These are phyloP conservation scores for Chrysochloris asiatica DNA, from an alignment of 2,113 vertebrate species.

Conservation along the genomic window DNA sequence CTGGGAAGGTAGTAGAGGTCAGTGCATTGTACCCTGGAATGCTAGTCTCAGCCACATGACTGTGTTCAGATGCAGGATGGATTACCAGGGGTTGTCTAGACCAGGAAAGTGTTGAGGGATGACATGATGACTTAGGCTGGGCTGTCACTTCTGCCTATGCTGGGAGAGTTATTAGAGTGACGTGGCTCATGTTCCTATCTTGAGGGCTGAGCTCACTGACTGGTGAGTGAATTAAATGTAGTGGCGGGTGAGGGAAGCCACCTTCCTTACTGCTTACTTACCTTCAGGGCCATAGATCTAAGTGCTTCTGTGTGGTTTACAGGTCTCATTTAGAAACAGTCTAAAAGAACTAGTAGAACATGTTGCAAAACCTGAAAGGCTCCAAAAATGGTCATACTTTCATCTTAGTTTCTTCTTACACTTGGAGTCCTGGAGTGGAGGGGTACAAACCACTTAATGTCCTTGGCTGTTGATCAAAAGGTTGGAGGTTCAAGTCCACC, in stretches of 20 bases:
- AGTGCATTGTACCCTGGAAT: fast-evolving
- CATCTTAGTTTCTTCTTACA: background rate
- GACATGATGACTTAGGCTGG: background rate
- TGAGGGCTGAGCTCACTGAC: conserved; percentile 49
- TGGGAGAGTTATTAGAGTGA: conserved; percentile 6
- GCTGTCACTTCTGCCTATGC: conserved; percentile 31
- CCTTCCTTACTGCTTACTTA: background rate
- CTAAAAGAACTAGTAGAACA: background rate
- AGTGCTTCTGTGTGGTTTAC: background rate
- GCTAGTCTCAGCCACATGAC: background rate
- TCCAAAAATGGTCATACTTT: background rate
- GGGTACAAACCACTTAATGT: background rate
- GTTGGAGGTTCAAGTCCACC: background rate
- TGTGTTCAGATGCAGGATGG: background rate
- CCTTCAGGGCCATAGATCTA: background rate
- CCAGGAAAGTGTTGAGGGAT: background rate
- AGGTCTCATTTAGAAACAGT: background rate
- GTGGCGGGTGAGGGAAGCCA: background rate
- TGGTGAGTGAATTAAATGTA: background rate
- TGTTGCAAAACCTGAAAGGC: background rate
- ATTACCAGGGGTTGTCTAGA: background rate
- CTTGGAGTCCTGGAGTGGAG: background rate
- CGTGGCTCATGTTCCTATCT: background rate
- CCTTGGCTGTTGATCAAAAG: background rate
- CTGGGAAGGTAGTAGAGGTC: background rate